Evolutionary conservation across 2,797 vertebrate genomes (phyloP).

Genomic region (Sandelia bainsii): DNA sequence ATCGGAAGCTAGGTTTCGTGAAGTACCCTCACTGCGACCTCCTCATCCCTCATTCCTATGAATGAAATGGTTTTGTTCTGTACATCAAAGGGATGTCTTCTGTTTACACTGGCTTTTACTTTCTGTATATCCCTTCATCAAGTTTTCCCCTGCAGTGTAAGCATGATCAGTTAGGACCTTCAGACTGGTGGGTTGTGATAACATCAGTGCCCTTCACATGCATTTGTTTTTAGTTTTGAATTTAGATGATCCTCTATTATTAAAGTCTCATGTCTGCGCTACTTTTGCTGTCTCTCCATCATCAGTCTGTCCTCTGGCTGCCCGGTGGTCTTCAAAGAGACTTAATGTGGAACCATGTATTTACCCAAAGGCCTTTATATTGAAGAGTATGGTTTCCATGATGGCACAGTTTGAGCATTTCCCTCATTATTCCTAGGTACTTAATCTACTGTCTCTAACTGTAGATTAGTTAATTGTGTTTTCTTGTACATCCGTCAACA

Average conservation of each 20-base stretch:
- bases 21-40: slow-evolving; percentile 58
- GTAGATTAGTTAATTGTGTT: slow-evolving; percentile 3
- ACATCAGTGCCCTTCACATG: slow-evolving; percentile 32
- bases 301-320: slow-evolving; percentile 27
- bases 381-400: slow-evolving; percentile 4
- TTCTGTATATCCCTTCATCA: slow-evolving; percentile 35
- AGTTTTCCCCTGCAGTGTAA: slow-evolving; percentile 30
- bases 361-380: slow-evolving; percentile 28
- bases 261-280: slow-evolving; percentile 14
- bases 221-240: slow-evolving; percentile 39
- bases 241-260: slow-evolving; percentile 21
- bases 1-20: slow-evolving; percentile 66
- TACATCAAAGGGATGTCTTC: slow-evolving; percentile 63
- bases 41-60: slow-evolving; percentile 44
- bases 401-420: slow-evolving; percentile 11
- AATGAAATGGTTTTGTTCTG: slow-evolving; percentile 61
- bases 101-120: slow-evolving; percentile 63
- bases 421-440: slow-evolving; percentile 22
- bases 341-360: slow-evolving; percentile 8
- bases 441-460: slow-evolving; percentile 11
- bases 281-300: slow-evolving; percentile 8
- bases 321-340: slow-evolving; percentile 42
- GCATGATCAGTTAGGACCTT: slow-evolving; percentile 19
- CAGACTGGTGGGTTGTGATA: slow-evolving; percentile 38
- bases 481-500: slow-evolving; percentile 25